Evolutionary conservation across 2,797 vertebrate species (phyloP).

Genomic region (Paedocypris micromegethes): DNA sequence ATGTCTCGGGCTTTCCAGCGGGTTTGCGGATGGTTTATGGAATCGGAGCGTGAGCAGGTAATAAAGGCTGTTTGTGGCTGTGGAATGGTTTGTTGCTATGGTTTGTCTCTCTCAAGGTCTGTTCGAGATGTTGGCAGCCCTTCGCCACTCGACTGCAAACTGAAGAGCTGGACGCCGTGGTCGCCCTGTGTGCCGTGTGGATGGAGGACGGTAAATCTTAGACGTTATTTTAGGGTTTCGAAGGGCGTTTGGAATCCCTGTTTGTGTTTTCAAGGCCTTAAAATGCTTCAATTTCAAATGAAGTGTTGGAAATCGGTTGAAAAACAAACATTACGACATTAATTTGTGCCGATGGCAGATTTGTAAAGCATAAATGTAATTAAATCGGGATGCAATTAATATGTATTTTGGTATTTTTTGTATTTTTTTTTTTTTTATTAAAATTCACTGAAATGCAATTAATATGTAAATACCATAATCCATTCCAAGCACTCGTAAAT

Average conservation of each 20-base stretch:
- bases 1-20: conserved; percentile 16
- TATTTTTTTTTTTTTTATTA: no score
- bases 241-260: neutral
- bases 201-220: conserved; percentile 70
- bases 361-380: no score
- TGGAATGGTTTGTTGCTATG: no score
- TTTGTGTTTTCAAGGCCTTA: neutral
- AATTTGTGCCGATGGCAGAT: no score
- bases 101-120: conserved; percentile 32
- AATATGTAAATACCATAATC: no score
- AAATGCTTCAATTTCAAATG: no score
- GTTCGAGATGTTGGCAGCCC: conserved; percentile 52
- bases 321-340: no score
- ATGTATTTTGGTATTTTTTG: no score
- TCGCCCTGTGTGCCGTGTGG: conserved; percentile 81
- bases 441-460: no score
- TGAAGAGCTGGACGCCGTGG: conserved; percentile 82
- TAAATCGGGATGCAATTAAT: no score
- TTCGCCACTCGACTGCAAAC: conserved; percentile 67
- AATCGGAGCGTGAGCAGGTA: conserved; percentile 28
- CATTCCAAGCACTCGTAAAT: no score
- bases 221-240: neutral
- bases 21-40: neutral
- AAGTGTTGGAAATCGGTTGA: no score
- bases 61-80: neutral